Percentiles rank a stretch among this genome's conserved stretches.
phyloP scores from a whole-genome alignment of 2,113 vertebrate genomes.

The Pterocles gutturalis region DNA sequence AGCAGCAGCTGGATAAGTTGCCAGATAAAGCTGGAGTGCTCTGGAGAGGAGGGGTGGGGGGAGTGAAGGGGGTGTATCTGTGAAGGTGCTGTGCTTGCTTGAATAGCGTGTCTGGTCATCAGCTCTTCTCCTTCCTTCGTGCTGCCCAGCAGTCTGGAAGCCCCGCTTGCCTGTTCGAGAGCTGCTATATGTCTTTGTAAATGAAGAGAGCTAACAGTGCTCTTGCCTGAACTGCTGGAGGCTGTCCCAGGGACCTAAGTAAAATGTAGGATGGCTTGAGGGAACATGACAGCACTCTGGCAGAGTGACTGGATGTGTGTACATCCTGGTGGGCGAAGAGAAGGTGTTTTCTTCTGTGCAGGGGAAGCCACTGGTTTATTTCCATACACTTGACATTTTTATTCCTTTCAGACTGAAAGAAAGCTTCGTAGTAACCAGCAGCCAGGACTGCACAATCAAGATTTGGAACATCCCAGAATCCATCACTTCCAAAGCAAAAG shows the following conservation, averaged over 20 bases:
- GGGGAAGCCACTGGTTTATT: not conserved
- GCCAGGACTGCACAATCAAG: conserved; percentile 95
- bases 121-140: not conserved
- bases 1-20: not conserved
- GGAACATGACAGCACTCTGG: not conserved
- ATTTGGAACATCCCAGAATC: conserved; percentile 87
- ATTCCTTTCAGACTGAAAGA: conserved; percentile 83
- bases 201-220: not conserved
- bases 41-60: not conserved
- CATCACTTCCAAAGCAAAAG: conserved; percentile 41
- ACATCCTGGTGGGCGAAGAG: not conserved
- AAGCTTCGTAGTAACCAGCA: conserved; percentile 89
- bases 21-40: not conserved
- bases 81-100: not conserved
- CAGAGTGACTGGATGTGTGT: not conserved
- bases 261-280: not conserved
- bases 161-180: not conserved
- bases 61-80: not conserved
- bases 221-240: not conserved
- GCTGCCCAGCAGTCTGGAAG: not conserved
- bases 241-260: not conserved
- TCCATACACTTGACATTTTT: not conserved
- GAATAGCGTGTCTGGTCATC: accelerated
- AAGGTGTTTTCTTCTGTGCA: not conserved
- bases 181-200: not conserved